Evolutionary conservation across 2,113 vertebrate genomes (phyloP), one percentile per base, ranked within the genome.

Genomic region (Lontra canadensis): DNA sequence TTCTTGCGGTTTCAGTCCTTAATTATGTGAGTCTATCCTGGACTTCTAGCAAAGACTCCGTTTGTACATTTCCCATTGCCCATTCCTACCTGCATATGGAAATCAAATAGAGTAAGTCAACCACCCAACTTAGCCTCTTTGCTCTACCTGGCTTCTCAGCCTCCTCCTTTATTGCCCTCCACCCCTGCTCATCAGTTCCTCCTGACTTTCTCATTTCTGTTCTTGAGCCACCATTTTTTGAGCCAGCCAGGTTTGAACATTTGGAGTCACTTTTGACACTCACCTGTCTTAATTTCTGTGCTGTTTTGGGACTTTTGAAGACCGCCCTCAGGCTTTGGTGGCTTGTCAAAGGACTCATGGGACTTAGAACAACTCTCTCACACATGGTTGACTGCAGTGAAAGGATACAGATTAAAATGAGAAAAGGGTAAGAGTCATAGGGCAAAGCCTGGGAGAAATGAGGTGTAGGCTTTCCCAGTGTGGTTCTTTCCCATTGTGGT

Each of bases 341-440:
- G 0, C 20, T 78, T 74, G 20, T 71, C 42, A 71, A 52, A 88
- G 52, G 15, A 61, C 36, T 82, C 36, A 0, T 31, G 25, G 57
- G 18, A 49, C 79, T 88, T 65, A 55, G 42, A 78, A 67, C 49
- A 85, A 20, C 71, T 81, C 34, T 81, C 52, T 83, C 25, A 52
- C 1, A 76, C 4, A 2, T 10, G 17, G 15, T 49, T 74, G 55
- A 76, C 47, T 86, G 34, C 12, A 71, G 6, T 59, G 29, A 79
- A 92, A 95, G 4, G 59, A 49, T 34, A 25, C 36, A 81, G 39
- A 76, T 85, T 90, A 94, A 90, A 93, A 95, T 61, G 29, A 76
- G 17, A 91, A 86, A 79, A 25, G 21, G 20, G 26, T 29, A 96
- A 74, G 47, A 31, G 3, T 0, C 9, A 1, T 39, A n/a, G 47